Conservation (phyloP, 2,113 vertebrate species). For the Cottus gobio region DNA sequence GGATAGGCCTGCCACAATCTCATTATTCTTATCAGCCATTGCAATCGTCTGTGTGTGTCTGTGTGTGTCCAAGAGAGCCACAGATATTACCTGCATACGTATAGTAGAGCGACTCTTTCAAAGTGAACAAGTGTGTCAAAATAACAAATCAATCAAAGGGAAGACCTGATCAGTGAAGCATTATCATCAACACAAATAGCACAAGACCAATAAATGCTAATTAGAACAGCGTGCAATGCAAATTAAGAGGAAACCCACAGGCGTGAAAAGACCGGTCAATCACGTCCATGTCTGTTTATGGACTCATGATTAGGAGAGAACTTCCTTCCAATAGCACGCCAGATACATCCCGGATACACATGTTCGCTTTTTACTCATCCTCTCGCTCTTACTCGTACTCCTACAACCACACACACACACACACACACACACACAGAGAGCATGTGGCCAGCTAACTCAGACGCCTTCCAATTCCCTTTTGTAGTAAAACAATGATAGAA, state of each 20-base stretch:
- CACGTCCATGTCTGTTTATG: background rate
- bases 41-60: conserved; percentile 76
- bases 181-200: background rate
- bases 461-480: conserved; percentile 63
- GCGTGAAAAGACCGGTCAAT: background rate
- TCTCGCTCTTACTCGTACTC: conserved; percentile 1
- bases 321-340: conserved; percentile 4
- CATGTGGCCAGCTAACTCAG: conserved; percentile 27
- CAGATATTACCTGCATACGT: conserved; percentile 8
- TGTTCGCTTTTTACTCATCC: conserved; percentile 8
- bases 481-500: conserved; percentile 78
- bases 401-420: conserved; percentile 38
- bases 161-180: background rate
- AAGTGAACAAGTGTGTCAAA: conserved; percentile 13
- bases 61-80: conserved; percentile 5
- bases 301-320: conserved; percentile 2
- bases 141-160: conserved; percentile 10
- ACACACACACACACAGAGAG: conserved; percentile 41
- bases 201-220: conserved; percentile 10
- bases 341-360: background rate
- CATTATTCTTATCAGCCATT: conserved; percentile 90
- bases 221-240: background rate
- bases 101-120: background rate
- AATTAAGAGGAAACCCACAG: background rate
- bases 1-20: conserved; percentile 84